These are phyloP conservation scores for Ovibos moschatus DNA, from an alignment of 2,113 vertebrate species.

Conservation along the genomic window DNA sequence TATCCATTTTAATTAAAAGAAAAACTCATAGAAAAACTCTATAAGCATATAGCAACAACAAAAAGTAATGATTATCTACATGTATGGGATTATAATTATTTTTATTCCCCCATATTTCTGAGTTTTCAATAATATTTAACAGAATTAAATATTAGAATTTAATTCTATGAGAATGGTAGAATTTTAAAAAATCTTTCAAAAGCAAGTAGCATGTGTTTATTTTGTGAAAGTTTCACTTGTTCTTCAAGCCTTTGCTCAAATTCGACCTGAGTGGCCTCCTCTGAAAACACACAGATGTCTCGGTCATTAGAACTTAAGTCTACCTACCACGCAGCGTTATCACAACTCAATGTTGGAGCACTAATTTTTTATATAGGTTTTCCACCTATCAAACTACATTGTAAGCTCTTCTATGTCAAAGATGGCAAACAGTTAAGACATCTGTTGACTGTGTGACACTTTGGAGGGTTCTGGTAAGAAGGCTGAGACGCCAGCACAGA, in stretches of 20 bases:
- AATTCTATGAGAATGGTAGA: not conserved
- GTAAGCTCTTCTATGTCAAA: not conserved
- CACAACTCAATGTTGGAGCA: not conserved
- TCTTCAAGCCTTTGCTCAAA: not conserved
- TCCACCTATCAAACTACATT: not conserved
- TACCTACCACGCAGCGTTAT: not conserved
- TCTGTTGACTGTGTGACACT: not conserved
- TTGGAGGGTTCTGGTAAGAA: not conserved
- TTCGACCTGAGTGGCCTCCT: not conserved
- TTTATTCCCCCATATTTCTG: not conserved
- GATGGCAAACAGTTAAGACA: not conserved
- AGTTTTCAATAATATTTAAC: not conserved
- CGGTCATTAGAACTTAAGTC: not conserved
- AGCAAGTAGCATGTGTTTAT: not conserved
- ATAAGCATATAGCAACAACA: not conserved
- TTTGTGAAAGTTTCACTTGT: not conserved
- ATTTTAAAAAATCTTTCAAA: not conserved
- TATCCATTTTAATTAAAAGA: not conserved
- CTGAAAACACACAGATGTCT: not conserved
- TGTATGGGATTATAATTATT: not conserved
- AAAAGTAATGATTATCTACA: not conserved
- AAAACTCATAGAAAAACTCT: not conserved
- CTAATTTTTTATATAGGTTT: not conserved
- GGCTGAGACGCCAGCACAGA: not conserved
- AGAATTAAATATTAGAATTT: not conserved